phyloP scores from a whole-genome alignment of 2,113 vertebrate species.

The Odontesthes bonariensis region DNA sequence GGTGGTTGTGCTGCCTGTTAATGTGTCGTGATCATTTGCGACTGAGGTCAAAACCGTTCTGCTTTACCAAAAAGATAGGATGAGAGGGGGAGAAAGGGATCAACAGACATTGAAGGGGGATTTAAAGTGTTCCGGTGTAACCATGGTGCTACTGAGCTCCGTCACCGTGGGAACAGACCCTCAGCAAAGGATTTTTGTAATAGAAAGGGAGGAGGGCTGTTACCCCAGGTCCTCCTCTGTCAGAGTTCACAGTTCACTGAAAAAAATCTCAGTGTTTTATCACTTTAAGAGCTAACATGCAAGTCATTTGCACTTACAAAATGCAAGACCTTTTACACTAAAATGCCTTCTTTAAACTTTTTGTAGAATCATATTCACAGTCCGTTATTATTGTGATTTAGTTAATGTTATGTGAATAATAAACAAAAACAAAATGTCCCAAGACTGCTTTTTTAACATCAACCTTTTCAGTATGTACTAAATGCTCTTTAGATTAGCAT shows the following conservation, averaged over 20 bases:
- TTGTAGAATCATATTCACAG: not conserved
- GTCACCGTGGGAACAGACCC: conserved; percentile 76
- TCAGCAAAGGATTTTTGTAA: conserved; percentile 39
- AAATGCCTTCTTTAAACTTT: not conserved
- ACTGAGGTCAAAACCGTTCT: conserved; percentile 59
- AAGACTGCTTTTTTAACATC: not conserved
- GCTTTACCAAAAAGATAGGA: conserved; percentile 40
- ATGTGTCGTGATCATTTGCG: conserved; percentile 57
- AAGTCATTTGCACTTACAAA: not conserved
- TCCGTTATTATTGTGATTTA: not conserved
- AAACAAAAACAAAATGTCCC: not conserved
- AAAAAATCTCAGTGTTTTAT: conserved; percentile 24
- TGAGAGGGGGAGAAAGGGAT: conserved; percentile 13
- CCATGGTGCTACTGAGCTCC: conserved; percentile 67
- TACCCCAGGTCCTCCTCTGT: not conserved
- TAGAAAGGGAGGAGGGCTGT: not conserved
- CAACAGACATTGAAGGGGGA: conserved; percentile 23
- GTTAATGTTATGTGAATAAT: not conserved
- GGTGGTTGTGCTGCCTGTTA: conserved; percentile 43
- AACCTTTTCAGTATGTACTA: not conserved
- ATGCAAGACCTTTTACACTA: not conserved
- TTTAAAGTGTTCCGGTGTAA: conserved; percentile 70
- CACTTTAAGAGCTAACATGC: not conserved
- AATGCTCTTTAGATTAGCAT: conserved; percentile 20
- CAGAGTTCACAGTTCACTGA: conserved; percentile 20